These are phyloP conservation scores for Sapayoa aenigma DNA, from an alignment of 2,113 vertebrate species.

Conservation along the genomic window DNA sequence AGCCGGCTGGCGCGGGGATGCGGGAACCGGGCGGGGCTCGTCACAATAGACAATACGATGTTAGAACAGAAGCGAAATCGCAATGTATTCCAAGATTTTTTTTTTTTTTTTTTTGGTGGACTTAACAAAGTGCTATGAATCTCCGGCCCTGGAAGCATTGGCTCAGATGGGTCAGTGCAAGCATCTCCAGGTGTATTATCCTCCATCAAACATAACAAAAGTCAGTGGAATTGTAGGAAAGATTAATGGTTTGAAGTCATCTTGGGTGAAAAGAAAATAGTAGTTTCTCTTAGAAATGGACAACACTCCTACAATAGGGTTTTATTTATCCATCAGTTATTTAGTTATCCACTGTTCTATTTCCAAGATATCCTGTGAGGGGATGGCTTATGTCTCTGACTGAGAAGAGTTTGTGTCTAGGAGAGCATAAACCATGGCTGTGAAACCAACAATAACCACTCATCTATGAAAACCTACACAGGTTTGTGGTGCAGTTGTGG, in stretches of 20 bases:
- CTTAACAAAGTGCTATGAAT: background rate
- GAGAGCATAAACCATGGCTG: background rate
- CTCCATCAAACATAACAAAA: background rate
- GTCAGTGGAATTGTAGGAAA: background rate
- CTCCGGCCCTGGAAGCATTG: background rate
- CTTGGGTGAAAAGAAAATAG: background rate
- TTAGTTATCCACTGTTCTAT: background rate
- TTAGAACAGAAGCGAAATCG: background rate
- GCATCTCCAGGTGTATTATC: background rate
- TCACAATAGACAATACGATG: fast-evolving
- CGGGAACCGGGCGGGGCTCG: fast-evolving
- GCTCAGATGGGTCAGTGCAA: background rate
- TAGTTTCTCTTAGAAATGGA: background rate
- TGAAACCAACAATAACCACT: background rate
- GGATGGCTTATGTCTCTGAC: background rate
- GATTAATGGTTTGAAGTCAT: background rate
- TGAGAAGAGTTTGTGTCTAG: background rate
- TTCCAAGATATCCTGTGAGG: background rate
- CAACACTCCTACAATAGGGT: background rate
- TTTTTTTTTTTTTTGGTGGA: background rate
- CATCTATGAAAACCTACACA: background rate
- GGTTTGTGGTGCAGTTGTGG: background rate
- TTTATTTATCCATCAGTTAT: background rate
- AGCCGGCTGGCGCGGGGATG: fast-evolving
- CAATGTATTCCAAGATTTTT: background rate